Evolutionary conservation across 35 echinoderm and acorn worm species (phyloP).

Genomic region (Apostichopus japonicus): DNA sequence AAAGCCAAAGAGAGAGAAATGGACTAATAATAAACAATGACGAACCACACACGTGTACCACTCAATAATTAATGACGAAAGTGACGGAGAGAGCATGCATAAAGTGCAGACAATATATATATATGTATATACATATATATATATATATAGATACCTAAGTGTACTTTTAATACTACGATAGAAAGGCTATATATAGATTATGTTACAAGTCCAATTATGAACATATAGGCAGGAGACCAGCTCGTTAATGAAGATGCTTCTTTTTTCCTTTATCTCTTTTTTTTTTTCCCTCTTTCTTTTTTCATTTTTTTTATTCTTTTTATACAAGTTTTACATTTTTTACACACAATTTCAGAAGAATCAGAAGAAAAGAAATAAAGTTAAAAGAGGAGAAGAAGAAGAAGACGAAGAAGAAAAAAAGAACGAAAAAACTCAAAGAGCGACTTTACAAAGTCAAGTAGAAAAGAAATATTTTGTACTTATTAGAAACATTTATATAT

Average conservation of each 20-base stretch:
- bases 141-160: neutral
- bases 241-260: neutral
- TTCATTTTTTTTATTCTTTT: neutral
- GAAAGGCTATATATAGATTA: conserved; percentile 19
- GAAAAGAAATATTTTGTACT: no score
- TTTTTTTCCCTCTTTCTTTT: no score
- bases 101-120: no score
- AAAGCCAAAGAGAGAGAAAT: no score
- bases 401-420: neutral
- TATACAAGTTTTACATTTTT: neutral
- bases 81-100: no score
- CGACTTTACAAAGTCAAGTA: no score
- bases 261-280: no score
- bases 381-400: neutral
- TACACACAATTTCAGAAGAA: conserved; percentile 2
- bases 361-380: neutral
- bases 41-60: no score
- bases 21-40: no score
- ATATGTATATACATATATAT: neutral
- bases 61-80: no score
- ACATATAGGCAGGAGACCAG: conserved; percentile 12
- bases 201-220: conserved; percentile 9
- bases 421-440: no score
- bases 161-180: neutral
- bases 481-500: no score